Percentiles rank a stretch among this genome's conserved stretches.
Evolutionary conservation across 1,140 invertebrate species (phyloP).

Genomic region (Stenopsyche tienmushanensis): DNA sequence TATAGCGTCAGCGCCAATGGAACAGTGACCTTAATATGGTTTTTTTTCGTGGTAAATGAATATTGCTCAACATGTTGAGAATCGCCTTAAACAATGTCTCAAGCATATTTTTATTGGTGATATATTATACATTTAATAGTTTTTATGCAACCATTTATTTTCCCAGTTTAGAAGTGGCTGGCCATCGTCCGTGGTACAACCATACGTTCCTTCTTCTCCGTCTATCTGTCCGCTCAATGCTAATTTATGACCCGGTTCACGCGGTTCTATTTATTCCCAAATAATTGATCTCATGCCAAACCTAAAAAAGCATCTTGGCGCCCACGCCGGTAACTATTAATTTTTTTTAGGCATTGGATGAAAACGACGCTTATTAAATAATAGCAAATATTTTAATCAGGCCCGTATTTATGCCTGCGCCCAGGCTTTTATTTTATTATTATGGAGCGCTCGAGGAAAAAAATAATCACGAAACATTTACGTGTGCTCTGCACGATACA

Average conservation of each 20-base stretch:
- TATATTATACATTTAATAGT: slow-evolving; percentile 10
- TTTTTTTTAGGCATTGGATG: slow-evolving; percentile 16
- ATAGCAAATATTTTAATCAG: slow-evolving; percentile 21
- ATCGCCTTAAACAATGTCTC: no score
- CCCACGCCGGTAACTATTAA: slow-evolving; percentile 24
- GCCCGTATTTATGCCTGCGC: background rate
- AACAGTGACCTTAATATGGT: no score
- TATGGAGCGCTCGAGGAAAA: background rate
- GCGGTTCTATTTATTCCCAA: slow-evolving; percentile 31
- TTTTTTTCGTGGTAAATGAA: no score
- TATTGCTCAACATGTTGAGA: no score
- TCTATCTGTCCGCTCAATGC: slow-evolving; percentile 18
- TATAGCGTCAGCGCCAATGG: no score
- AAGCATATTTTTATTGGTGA: slow-evolving; percentile 1
- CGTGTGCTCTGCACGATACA: background rate
- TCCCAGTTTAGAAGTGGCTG: background rate
- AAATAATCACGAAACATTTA: background rate
- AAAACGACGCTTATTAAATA: slow-evolving; percentile 23
- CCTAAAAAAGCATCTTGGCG: slow-evolving; percentile 16
- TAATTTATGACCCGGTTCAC: slow-evolving; percentile 32
- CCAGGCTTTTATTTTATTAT: background rate
- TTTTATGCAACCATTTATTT: slow-evolving; percentile 10
- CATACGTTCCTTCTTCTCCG: slow-evolving; percentile 6
- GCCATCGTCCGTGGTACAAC: slow-evolving; percentile 10
- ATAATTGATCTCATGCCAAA: slow-evolving; percentile 34